Base-by-base conservation (phyloP, 2,888 invertebrate species). In the Cheilosia impressa region DNA sequence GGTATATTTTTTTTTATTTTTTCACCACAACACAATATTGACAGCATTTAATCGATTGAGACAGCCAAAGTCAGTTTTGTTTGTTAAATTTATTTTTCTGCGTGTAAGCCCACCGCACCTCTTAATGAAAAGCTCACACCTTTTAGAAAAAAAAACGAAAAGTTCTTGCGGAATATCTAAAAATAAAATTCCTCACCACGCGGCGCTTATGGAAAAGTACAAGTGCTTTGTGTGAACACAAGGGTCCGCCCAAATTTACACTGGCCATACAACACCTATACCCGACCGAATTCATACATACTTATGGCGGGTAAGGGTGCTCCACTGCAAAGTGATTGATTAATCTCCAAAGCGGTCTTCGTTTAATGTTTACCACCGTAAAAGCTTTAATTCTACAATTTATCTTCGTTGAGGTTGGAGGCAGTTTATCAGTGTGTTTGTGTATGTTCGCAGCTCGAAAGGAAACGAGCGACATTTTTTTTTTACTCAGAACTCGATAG, bases 381-480 rank as follows among this genome's bases (percentile, higher is more conserved):
- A 71, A 80, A 75, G 84, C 80, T 79, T 65, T 80, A 84, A 84
- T 80, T 79, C 71, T 75, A 41, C 80, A 79, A 84, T 84, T 84
- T 84, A 84, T 84, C 84, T 71, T 75, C 58, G 55, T 69, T 50
- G 55, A 19, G 19, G 43, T 58, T 45, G 34, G 17, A 31, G 72
- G 43, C 73, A 31, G 41, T 47, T 62, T 79, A 45, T 66, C 47
- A 47, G 62, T 55, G 62, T 63, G 38, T 55, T 34, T 65, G 52
- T 63, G 43, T 13, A 38, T 9, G 38, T 3, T 1, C 22, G 45
- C 57, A 45, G 41, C 9, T 7, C 31, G 17, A n/a, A 73, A 65
- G 80, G 73, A 80, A 58, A 65, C 34, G 45, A 41, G 24, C 50
- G 79, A 83, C 83, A 47, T 79, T 83, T 38, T 75, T 83, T 38